Percentiles rank a stretch among this genome's conserved stretches.
phyloP scores from a whole-genome alignment of 2,113 vertebrate genomes.

The Psittacula cyanocephala region DNA sequence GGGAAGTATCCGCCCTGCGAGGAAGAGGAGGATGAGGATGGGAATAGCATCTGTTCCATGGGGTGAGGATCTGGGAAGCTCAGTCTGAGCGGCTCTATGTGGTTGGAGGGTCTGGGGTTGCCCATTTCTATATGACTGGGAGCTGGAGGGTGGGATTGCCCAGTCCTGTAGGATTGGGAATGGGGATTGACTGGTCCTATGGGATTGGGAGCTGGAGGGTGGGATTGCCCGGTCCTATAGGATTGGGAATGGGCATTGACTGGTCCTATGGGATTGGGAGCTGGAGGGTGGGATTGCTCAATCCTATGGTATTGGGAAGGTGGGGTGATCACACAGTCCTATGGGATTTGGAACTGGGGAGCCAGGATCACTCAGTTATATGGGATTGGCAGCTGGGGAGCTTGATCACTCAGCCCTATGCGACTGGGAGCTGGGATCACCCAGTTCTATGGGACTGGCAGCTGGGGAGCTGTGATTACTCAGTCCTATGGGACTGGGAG shows the following conservation, averaged over 20 bases:
- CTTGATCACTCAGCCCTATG: fast-evolving
- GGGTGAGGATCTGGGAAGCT: not conserved
- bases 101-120: fast-evolving
- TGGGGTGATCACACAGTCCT: too few relatives aligned
- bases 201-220: too few relatives aligned
- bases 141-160: not conserved
- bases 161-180: fast-evolving
- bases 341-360: too few relatives aligned
- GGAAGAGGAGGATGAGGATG: not conserved
- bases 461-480: not conserved
- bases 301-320: too few relatives aligned
- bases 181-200: not conserved
- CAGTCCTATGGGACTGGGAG: not conserved
- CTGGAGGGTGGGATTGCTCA: too few relatives aligned
- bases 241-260: too few relatives aligned
- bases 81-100: fast-evolving
- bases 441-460: not conserved
- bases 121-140: not conserved
- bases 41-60: not conserved
- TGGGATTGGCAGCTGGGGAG: not conserved
- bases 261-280: too few relatives aligned
- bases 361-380: fast-evolving
- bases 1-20: constrained; percentile 93
- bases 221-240: too few relatives aligned
- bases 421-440: fast-evolving